Evolutionary conservation across 2,113 vertebrate species (phyloP), one percentile per base, ranked within the genome.

Genomic region (Dolichotis patagonum): DNA sequence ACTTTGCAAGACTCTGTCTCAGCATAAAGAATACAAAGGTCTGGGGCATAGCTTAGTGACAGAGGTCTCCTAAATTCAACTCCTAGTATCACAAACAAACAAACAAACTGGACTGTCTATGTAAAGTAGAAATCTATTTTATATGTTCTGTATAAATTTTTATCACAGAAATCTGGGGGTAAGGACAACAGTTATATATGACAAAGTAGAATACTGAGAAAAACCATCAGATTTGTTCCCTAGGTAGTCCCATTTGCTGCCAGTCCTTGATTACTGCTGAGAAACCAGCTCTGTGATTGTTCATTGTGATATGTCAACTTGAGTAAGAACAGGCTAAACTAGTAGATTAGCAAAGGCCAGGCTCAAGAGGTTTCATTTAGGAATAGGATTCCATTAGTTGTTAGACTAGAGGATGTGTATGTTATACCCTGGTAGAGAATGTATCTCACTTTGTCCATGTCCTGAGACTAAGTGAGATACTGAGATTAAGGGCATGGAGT

Each of bases 181-280:
- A 65, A 90, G 86, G 94, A 91, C 88, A 96, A 65, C 75, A 58
- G 43, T 56, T 75, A 3, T 30, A 14, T 71, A 93, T 83, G 28
- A 94, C 58, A 82, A 92, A 52, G 49, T 28, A 19, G 14, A 14
- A 38, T 8, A 58, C 5, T 1, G 19, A 54, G 7, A 85, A 16
- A 58, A 90, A n/a, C 22, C 11, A 80, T 52, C 41, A 65, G 32
- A 89, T 65, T 77, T 35, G 9, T 6, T n/a, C 28, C 60, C 56
- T 26, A 46, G 35, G 49, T 14, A 3, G 46, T 41, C 65, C 63
- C 75, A 88, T 52, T 78, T 65, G 58, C n/a, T n/a, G 22, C 19
- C 5, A 63, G 38, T 84, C 65, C 17, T 41, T 75, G 26, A 86
- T 19, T 8, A 56, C 14, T 32, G 16, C 46, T 67, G 60, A 88